Base-by-base conservation (phyloP, 2,797 vertebrate genomes). In the Chromobotia macracanthus region DNA sequence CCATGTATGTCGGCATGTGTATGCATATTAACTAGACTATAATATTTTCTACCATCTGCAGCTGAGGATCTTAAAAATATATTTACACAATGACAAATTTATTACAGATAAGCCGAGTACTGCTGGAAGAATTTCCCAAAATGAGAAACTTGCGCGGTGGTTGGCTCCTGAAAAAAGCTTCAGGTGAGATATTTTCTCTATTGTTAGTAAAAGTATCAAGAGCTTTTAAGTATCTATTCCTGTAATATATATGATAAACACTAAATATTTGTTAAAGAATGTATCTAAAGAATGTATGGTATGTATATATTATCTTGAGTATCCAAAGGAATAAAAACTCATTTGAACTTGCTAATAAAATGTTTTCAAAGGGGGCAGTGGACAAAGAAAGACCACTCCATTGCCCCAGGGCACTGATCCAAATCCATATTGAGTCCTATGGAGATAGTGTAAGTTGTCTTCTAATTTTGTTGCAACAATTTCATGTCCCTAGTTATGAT, bases 351-450 rank as follows among this genome's bases (percentile, higher is more conserved):
- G 25, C 48, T 70, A 35, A n/a, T 64, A 28, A 64, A 46, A 60
- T 75, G n/a, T 58, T 75, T 53, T 64, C 51, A 56, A 76, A 80
- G 64, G 64, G 0, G 79, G 79, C 71, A 67, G 71, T 80, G 78
- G 70, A 64, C 78, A 75, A 74, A 74, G 78, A 44, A 80, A 80
- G 11, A 55, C 44, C 5, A 67, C 63, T 75, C 38, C 51, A 28
- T 55, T 80, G 48, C 58, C 70, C 48, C 71, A 75, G n/a, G 51
- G 44, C 4, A 12, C 64, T 55, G 48, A 16, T 73, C 6, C 48
- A 61, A 25, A 56, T 66, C n/a, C 78, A 80, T 15, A 56, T 74
- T 56, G 25, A 58, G 28, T 65, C 70, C 21, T 58, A 35, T 77
- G 23, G 63, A 51, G 38, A 67, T 58, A 44, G 66, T 44, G 61